Conservation (phyloP, 2,113 vertebrate genomes). For the Myrmecophaga tridactyla region DNA sequence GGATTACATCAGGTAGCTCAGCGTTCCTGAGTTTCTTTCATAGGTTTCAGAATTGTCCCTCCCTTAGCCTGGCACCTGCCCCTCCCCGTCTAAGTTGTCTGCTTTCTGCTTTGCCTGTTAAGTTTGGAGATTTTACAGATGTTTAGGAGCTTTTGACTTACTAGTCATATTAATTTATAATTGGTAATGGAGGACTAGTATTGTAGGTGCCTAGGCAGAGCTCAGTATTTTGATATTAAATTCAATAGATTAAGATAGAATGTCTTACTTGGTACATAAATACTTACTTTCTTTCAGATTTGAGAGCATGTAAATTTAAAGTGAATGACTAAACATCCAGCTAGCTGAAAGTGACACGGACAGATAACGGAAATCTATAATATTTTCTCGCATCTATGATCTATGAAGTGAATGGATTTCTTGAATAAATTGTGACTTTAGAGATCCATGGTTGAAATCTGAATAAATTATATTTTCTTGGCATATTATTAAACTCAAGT, state of each 20-base stretch:
- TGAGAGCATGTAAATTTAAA: background rate
- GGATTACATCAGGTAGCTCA: background rate
- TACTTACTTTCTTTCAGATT: conserved; percentile 45
- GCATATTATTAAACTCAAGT: background rate
- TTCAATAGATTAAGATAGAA: background rate
- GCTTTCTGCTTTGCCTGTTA: background rate
- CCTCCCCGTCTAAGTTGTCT: too few species aligned
- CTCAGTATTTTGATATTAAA: background rate
- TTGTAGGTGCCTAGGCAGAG: rapidly evolving
- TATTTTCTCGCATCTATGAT: background rate
- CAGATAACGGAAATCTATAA: background rate
- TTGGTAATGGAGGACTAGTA: background rate
- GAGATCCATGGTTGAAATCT: background rate
- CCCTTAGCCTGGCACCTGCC: rapidly evolving
- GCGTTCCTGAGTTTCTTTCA: background rate
- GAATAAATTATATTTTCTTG: conserved; percentile 46
- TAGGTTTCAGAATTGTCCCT: background rate
- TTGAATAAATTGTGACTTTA: background rate
- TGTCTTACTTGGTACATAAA: background rate
- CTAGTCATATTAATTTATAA: rapidly evolving
- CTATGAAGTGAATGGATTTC: background rate
- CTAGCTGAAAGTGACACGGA: background rate
- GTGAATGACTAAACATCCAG: background rate
- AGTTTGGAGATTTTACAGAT: background rate
- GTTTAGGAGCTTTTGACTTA: background rate